Base-by-base conservation (phyloP, 2,113 vertebrate genomes). In the Climacteris rufus region DNA sequence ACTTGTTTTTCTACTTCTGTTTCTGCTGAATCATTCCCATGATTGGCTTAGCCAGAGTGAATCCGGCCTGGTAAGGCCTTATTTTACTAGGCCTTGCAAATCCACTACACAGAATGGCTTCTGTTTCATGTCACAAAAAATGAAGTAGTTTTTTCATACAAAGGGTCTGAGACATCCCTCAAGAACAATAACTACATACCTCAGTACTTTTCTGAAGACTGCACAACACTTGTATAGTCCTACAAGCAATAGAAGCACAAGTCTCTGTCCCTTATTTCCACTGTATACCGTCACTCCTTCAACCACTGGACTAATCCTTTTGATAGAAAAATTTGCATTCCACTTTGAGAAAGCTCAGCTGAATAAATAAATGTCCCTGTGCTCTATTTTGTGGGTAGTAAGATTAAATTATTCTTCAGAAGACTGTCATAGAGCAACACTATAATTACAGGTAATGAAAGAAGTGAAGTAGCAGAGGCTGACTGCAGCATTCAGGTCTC, bases 371-470 rank as follows among this genome's bases (percentile, higher is more conserved):
- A 78, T 52, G 76, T 81, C 60, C 64, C 60, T 1, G 1, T 1
- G 6, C 61, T 94, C 30, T 65, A 39, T 92, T 93, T 88, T 63
- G 71, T 75, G 81, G 54, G 30, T 57, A 57, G 89, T 53, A 65
- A 61, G 35, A 80, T 93, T 85, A 50, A 87, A 61, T 93, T 94
- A 83, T 77, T 92, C 65, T 91, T 90, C 65, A 74, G 53, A 87
- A 57, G 65, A 45, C 61, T 76, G 18, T 56, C 71, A 83, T n/a
- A 80, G 59, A 84, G 57, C 70, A 68, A 35, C 4, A 9, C 65
- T 84, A 80, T 79, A 71, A 85, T 92, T 90, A 82, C 40, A 61
- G 57, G 45, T 71, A 74, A 72, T 93, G 81, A 91, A 82, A 79
- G 65, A 71, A 85, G 47, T 69, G 60, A 76, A 92, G 61, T 68